phyloP scores from a whole-genome alignment of 1,140 invertebrate species.

The Nixonia krombeini region DNA sequence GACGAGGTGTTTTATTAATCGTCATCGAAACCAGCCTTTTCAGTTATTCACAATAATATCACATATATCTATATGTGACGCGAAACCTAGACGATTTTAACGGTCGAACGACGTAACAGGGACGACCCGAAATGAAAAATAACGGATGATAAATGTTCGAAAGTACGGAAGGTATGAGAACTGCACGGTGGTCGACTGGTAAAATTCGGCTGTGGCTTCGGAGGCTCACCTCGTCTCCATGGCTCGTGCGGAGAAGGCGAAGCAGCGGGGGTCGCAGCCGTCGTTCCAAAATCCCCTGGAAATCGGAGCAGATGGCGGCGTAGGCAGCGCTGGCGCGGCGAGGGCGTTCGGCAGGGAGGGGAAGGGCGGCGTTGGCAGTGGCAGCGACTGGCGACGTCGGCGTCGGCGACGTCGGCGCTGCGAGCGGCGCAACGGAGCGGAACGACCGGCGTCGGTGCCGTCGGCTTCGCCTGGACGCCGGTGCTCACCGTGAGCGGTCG shows the following conservation, averaged over 20 bases:
- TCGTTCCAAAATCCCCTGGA: constrained; percentile 26
- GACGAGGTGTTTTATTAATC: too few species aligned
- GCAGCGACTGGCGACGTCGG: constrained; percentile 25
- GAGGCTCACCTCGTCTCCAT: constrained; percentile 67
- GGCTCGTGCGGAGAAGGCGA: constrained; percentile 41
- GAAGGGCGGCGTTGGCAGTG: constrained; percentile 28
- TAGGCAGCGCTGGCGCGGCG: constrained; percentile 13
- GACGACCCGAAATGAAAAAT: too few species aligned
- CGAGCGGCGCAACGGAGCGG: constrained; percentile 15
- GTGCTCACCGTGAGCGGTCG: constrained; percentile 4
- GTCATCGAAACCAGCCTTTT: too few species aligned
- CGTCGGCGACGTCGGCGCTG: constrained; percentile 19
- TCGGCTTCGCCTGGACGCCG: constrained; percentile 8
- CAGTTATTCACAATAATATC: too few species aligned
- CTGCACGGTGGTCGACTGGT: too few species aligned
- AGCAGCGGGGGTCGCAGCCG: constrained; percentile 35
- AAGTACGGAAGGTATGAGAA: too few species aligned
- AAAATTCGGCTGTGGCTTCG: too few species aligned
- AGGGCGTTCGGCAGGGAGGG: constrained; percentile 1
- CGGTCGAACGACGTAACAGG: too few species aligned
- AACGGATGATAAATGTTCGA: too few species aligned
- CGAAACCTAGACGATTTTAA: too few species aligned
- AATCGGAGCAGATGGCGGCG: constrained; percentile 21
- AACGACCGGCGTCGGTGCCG: constrained; percentile 4
- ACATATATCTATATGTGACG: too few species aligned